phyloP scores from a whole-genome alignment of 2,888 invertebrate genomes.

The Drosophila buzzatii region DNA sequence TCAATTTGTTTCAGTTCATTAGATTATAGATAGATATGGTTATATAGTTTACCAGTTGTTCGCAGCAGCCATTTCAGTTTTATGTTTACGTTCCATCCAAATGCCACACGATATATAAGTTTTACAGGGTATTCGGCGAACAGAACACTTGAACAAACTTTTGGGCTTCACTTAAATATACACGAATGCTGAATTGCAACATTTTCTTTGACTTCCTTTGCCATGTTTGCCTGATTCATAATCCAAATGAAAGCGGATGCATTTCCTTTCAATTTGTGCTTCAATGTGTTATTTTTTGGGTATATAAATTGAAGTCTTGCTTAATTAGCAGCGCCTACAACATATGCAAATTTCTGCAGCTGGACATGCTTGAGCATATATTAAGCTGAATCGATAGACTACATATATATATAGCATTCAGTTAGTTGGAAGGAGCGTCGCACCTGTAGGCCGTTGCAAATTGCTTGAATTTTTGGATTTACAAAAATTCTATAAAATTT shows the following conservation, averaged over 20 bases:
- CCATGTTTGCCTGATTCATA: background rate
- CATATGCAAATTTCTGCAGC: background rate
- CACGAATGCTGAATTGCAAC: conserved; percentile 1
- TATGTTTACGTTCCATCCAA: too few species aligned
- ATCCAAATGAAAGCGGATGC: background rate
- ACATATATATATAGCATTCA: background rate
- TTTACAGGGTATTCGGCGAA: conserved; percentile 4
- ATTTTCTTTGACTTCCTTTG: background rate
- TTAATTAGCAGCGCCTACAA: background rate
- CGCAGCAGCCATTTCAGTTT: too few species aligned
- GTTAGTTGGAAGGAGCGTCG: background rate
- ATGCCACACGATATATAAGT: background rate
- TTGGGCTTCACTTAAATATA: background rate
- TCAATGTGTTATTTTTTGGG: background rate
- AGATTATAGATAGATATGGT: too few species aligned
- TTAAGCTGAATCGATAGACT: background rate
- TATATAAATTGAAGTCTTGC: background rate
- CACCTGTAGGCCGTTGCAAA: background rate
- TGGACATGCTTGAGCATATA: background rate
- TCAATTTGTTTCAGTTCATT: too few species aligned
- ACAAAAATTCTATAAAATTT: conserved; percentile 4
- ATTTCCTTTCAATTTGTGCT: background rate
- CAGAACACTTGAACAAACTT: background rate
- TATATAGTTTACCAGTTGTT: too few species aligned
- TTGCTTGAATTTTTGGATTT: background rate